These are phyloP conservation scores for Gastrophryne carolinensis DNA, from an alignment of 2,797 vertebrate species.

Conservation along the genomic window DNA sequence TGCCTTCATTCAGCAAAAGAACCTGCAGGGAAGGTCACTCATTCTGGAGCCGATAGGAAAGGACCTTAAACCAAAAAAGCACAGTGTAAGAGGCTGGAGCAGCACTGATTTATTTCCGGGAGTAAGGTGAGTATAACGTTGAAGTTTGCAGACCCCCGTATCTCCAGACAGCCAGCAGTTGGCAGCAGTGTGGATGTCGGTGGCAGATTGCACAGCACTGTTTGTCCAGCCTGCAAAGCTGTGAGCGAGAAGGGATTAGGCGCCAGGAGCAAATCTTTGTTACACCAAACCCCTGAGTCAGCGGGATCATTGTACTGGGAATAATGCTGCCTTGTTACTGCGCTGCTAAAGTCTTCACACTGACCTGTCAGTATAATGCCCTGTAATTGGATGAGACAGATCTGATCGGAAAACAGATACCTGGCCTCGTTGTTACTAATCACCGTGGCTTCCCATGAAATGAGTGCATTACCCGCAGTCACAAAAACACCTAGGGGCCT, in stretches of 20 bases:
- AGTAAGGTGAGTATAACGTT: no score
- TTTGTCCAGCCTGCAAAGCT: conserved; percentile 28
- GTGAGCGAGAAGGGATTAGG: conserved; percentile 46
- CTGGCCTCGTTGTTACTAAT: conserved; percentile 9
- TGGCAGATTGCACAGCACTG: conserved; percentile 7
- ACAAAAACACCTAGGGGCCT: no score
- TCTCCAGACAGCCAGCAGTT: no score
- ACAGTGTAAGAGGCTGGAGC: no score
- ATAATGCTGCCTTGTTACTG: conserved; percentile 44
- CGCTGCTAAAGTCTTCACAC: conserved; percentile 18
- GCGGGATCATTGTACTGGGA: conserved; percentile 30
- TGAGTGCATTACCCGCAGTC: no score
- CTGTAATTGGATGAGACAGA: conserved; percentile 44
- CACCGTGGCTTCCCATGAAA: conserved; percentile 21
- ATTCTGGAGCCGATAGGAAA: no score
- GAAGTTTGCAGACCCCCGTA: no score
- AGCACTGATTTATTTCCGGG: no score
- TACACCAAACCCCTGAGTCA: conserved; percentile 36
- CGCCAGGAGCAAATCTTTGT: conserved; percentile 42
- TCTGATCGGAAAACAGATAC: conserved; percentile 32
- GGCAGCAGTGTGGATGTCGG: background rate
- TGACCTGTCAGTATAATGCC: conserved; percentile 17
- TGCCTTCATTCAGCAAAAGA: no score
- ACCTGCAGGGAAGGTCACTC: no score
- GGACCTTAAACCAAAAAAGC: no score